Evolutionary conservation across 1,140 invertebrate genomes (phyloP).

Genomic region (Charaxes varanes): DNA sequence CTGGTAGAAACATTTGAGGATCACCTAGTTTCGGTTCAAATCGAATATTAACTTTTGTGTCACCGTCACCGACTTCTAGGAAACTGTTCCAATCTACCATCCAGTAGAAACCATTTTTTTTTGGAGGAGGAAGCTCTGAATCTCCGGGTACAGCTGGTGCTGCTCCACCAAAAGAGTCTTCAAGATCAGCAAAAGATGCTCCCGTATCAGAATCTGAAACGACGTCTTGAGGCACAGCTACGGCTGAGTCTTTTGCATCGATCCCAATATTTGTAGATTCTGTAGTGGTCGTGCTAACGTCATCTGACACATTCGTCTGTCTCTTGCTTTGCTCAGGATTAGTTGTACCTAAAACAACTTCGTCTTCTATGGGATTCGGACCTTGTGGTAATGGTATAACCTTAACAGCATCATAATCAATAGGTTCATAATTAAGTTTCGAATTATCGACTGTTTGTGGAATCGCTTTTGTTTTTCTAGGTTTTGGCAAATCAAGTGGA

Average conservation of each 20-base stretch:
- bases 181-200: slow-evolving; percentile 79
- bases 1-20: slow-evolving; percentile 81
- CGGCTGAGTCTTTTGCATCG: slow-evolving; percentile 22
- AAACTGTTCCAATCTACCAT: slow-evolving; percentile 90
- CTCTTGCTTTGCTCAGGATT: slow-evolving; percentile 67
- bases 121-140: slow-evolving; percentile 76
- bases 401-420: slow-evolving; percentile 61
- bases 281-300: slow-evolving; percentile 11
- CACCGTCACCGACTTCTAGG: slow-evolving; percentile 86
- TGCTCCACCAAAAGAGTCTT: slow-evolving; percentile 83
- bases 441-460: slow-evolving; percentile 10
- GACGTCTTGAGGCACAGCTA: slow-evolving; percentile 34
- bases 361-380: slow-evolving; percentile 43
- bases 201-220: slow-evolving; percentile 42
- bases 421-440: slow-evolving; percentile 42
- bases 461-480: slow-evolving; percentile 41
- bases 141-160: slow-evolving; percentile 73
- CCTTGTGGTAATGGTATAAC: slow-evolving; percentile 60
- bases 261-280: slow-evolving; percentile 18
- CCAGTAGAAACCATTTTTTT: slow-evolving; percentile 86
- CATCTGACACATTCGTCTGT: slow-evolving; percentile 37
- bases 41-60: slow-evolving; percentile 83
- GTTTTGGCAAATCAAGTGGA: slow-evolving; percentile 52
- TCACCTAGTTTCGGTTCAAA: slow-evolving; percentile 87
- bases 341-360: slow-evolving; percentile 39